These are phyloP conservation scores for Drosophila leontia DNA, from an alignment of 1,140 invertebrate genomes.

Conservation along the genomic window DNA sequence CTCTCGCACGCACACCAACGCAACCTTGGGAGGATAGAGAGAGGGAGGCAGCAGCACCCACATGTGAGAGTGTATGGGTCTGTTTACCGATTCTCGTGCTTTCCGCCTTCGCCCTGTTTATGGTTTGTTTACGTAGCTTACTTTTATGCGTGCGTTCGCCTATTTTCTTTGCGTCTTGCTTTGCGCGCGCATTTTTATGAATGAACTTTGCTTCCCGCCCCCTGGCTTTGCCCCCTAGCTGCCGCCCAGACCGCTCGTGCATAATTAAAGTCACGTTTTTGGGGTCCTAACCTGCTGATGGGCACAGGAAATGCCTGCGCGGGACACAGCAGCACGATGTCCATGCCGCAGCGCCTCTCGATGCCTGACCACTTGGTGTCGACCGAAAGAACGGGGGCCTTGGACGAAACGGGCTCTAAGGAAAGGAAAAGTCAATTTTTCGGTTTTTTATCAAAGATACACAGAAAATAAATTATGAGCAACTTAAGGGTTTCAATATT, in stretches of 20 bases:
- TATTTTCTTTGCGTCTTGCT: slow-evolving; percentile 45
- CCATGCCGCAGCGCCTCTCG: slow-evolving; percentile 76
- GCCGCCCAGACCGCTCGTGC: slow-evolving; percentile 48
- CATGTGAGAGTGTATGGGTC: neutral
- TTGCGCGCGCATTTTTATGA: slow-evolving; percentile 74
- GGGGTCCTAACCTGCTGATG: slow-evolving; percentile 87
- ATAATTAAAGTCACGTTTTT: slow-evolving; percentile 58
- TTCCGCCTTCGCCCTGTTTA: slow-evolving; percentile 43
- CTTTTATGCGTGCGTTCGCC: slow-evolving; percentile 53
- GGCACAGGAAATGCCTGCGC: slow-evolving; percentile 89
- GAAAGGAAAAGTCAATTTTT: neutral
- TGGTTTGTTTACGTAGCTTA: slow-evolving; percentile 79
- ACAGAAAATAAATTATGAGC: neutral
- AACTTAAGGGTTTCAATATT: neutral
- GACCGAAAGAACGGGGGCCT: slow-evolving; percentile 86
- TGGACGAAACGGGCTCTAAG: slow-evolving; percentile 87
- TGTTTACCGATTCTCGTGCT: slow-evolving; percentile 31
- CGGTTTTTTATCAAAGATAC: neutral
- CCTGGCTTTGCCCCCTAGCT: neutral
- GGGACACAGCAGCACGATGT: slow-evolving; percentile 87
- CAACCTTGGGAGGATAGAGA: slow-evolving; percentile 1
- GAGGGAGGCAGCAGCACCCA: neutral
- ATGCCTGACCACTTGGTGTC: slow-evolving; percentile 87
- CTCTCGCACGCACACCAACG: slow-evolving; percentile 38
- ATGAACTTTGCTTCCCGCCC: slow-evolving; percentile 42